A percentile compares a stretch with the other conserved stretches of the same genome.
Conservation (phyloP, 2,888 invertebrate genomes). For the Andrena bucephala region DNA sequence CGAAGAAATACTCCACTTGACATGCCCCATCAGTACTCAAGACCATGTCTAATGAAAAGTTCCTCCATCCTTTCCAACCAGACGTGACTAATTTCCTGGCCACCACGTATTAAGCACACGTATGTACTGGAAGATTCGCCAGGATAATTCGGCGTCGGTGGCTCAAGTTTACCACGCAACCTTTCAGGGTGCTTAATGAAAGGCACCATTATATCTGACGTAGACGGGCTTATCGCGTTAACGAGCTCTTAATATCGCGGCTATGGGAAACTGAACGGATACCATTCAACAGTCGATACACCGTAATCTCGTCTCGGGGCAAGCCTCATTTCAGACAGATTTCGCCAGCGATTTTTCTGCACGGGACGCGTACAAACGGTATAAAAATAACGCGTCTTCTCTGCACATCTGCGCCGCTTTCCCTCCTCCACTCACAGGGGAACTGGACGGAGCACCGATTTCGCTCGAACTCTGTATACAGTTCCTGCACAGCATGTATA, state of each 20-base stretch:
- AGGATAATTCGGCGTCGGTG: conserved; percentile 45
- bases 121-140: conserved; percentile 8
- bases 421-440: not conserved
- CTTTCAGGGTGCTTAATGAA: conserved; percentile 68
- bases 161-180: conserved; percentile 42
- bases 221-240: conserved; percentile 69
- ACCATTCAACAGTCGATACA: conserved; percentile 67
- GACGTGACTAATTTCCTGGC: no score
- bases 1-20: no score
- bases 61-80: no score
- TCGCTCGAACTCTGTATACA: no score
- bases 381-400: conserved; percentile 27
- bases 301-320: conserved; percentile 51
- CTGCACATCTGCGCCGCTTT: conserved; percentile 18
- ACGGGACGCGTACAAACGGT: not conserved
- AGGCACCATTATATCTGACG: conserved; percentile 69
- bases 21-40: no score
- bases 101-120: not conserved
- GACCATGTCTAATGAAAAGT: no score
- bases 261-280: conserved; percentile 73
- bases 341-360: conserved; percentile 47
- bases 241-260: conserved; percentile 70
- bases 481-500: no score
- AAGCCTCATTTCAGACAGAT: conserved; percentile 45
- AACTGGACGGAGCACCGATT: no score